Base-by-base conservation (phyloP, 2,113 vertebrate species). In the Gavialis gangeticus region DNA sequence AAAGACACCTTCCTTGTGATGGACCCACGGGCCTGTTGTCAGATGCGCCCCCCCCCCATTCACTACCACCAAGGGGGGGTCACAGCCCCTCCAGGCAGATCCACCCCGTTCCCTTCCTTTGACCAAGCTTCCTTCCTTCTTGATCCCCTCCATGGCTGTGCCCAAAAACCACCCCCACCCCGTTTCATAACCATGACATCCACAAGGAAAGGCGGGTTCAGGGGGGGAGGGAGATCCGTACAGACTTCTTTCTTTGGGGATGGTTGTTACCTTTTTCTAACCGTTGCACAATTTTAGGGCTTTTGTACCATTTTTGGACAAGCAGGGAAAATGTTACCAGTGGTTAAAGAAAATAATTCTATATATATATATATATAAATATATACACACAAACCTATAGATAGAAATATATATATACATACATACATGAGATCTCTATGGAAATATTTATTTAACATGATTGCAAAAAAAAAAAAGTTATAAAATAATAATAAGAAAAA, bases 251-350 rank as follows among this genome's bases (percentile, higher is more conserved):
- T 91, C 87, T 91, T 95, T 94, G 88, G 93, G 88, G 46, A 71
- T 91, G 79, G 67, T 93, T 94, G 90, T 90, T 90, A 92, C 88
- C 88, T 94, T 97, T 97, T 96, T 89, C 88, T 96, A 97, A 96
- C 87, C 87, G 94, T 97, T 97, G 97, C 96, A 97, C 96, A 97
- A 87, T 94, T 96, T 95, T 97, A 97, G 97, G 95, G 95, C 94
- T 97, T 97, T 97, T 96, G 80, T 96, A 97, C 96, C 34, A 76
- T 94, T 96, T 96, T 94, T 97, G 71, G 94, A 96, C 87, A 91
- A 95, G 92, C 92, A 95, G 97, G 97, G 96, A 97, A 96, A 96
- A 94, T 4, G 73, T 93, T 94, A 94, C 81, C 77, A 87, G 91
- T 96, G 95, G 77, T 95, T 97, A 93, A 93, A 97, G 93, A 91